Evolutionary conservation across 2,797 vertebrate species (phyloP).

Genomic region (Anguilla obscura): DNA sequence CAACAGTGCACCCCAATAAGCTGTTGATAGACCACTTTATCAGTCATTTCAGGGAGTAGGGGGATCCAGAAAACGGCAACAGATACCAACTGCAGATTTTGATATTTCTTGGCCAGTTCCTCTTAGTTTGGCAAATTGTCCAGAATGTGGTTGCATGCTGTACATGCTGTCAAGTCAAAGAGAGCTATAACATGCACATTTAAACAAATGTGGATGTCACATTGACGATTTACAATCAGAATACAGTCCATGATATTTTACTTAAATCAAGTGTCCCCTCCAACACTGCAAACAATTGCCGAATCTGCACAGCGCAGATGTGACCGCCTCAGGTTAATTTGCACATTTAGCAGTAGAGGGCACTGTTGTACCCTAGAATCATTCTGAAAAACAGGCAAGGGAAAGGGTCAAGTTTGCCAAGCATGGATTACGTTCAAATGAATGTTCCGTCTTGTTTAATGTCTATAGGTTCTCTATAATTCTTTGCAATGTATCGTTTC

Average conservation of each 20-base stretch:
- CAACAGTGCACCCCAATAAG: neutral
- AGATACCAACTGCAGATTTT: neutral
- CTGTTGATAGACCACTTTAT: neutral
- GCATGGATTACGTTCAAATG: neutral
- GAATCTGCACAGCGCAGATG: neutral
- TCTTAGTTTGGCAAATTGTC: too few relatives aligned
- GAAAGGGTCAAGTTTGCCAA: neutral
- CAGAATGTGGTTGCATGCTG: too few relatives aligned
- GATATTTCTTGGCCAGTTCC: neutral
- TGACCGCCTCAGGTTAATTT: neutral
- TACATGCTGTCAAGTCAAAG: too few relatives aligned
- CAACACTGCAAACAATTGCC: too few relatives aligned
- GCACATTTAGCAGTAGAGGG: constrained; percentile 58
- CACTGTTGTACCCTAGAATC: constrained; percentile 63
- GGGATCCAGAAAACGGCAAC: neutral
- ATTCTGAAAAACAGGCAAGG: neutral
- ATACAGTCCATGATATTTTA: too few relatives aligned
- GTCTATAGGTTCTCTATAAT: neutral
- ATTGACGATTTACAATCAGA: too few relatives aligned
- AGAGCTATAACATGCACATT: too few relatives aligned
- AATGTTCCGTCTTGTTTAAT: neutral
- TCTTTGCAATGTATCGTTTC: neutral
- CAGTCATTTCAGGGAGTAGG: neutral
- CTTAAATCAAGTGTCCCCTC: too few relatives aligned
- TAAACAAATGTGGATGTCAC: too few relatives aligned